Evolutionary conservation across 1,140 invertebrate species (phyloP).

Genomic region (Panagrolaimus sp.): DNA sequence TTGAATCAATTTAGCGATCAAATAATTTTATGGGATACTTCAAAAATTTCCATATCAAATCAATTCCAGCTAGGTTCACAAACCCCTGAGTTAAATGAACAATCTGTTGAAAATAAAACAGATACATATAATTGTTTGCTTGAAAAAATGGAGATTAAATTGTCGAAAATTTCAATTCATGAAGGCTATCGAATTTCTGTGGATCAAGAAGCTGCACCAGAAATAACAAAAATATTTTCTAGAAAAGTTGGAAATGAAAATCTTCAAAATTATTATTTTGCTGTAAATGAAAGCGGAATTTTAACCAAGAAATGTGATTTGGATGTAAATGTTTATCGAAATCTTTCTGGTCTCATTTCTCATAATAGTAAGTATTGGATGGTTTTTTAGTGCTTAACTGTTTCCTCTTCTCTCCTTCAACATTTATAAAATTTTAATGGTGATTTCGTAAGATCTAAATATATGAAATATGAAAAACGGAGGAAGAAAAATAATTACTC

Average conservation of each 20-base stretch:
- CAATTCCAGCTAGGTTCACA: conserved; percentile 27
- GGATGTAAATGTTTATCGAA: conserved; percentile 73
- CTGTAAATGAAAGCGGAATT: conserved; percentile 65
- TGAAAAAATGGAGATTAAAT: conserved; percentile 31
- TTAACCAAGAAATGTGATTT: conserved; percentile 74
- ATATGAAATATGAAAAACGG: no score
- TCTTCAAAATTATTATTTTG: conserved; percentile 60
- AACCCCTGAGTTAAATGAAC: conserved; percentile 23
- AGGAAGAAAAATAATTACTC: no score
- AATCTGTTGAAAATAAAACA: conserved; percentile 24
- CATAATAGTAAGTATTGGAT: conserved; percentile 61
- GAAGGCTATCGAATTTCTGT: conserved; percentile 19
- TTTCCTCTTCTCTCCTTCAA: no score
- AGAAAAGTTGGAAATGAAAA: not conserved
- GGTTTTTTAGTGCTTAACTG: not conserved
- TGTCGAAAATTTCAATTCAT: conserved; percentile 13
- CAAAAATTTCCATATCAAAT: conserved; percentile 25
- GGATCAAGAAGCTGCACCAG: not conserved
- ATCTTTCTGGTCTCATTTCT: conserved; percentile 69
- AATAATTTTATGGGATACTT: conserved; percentile 29
- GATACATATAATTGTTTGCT: conserved; percentile 39
- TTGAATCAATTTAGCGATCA: conserved; percentile 42
- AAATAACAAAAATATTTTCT: not conserved
- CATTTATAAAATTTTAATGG: no score
- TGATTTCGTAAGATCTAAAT: no score